Percentiles rank a stretch among this genome's conserved stretches.
phyloP scores from a whole-genome alignment of 2,797 vertebrate genomes.

The Aratinga solstitialis region DNA sequence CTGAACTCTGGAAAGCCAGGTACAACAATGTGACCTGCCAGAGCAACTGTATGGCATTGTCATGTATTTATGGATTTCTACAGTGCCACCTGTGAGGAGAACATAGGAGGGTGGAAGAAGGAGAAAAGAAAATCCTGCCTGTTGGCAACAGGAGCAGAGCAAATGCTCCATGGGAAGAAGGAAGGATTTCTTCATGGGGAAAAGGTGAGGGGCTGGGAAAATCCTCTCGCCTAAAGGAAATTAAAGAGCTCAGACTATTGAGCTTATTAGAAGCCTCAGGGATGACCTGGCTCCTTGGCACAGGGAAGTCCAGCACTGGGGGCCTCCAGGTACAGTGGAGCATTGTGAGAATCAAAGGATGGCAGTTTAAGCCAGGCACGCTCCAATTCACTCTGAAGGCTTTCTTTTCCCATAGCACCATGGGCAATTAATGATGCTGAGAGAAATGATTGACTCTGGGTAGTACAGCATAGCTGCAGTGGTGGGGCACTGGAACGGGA shows the following conservation, averaged over 20 bases:
- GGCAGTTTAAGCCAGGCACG: neutral
- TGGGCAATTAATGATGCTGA: rapidly evolving
- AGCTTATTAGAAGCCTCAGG: neutral
- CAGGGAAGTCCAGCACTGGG: neutral
- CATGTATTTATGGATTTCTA: neutral
- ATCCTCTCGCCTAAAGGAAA: neutral
- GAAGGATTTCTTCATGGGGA: neutral
- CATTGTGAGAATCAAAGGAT: rapidly evolving
- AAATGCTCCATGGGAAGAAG: neutral
- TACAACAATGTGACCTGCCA: neutral
- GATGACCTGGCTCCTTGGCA: neutral
- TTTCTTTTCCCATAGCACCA: neutral
- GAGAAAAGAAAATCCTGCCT: neutral
- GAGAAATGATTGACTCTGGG: neutral
- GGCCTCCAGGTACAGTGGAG: no score
- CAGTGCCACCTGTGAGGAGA: neutral
- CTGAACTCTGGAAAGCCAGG: neutral
- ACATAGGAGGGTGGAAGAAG: neutral
- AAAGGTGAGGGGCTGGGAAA: neutral
- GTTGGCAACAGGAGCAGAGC: neutral
- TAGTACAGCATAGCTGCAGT: neutral
- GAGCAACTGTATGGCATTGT: neutral
- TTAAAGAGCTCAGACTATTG: neutral
- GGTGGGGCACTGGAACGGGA: rapidly evolving
- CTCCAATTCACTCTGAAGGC: neutral